Conservation (phyloP, 2,113 vertebrate species). For the Zootoca vivipara region DNA sequence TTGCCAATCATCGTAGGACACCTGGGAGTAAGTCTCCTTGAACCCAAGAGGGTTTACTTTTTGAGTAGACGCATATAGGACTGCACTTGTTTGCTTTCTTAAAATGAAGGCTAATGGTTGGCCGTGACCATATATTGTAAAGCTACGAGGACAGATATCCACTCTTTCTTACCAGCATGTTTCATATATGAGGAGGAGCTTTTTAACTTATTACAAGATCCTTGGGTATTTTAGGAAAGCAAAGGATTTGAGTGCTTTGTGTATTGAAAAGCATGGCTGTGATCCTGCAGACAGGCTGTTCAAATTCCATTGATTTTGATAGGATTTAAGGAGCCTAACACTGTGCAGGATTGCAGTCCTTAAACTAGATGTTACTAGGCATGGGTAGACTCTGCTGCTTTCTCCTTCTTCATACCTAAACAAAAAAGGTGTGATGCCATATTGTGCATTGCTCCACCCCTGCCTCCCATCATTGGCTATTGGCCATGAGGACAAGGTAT, state of each 20-base stretch:
- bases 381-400: background rate
- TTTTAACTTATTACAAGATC: background rate
- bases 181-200: background rate
- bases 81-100: conserved; percentile 44
- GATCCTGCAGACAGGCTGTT: background rate
- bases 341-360: background rate
- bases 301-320: background rate
- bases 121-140: background rate
- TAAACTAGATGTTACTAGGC: background rate
- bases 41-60: background rate
- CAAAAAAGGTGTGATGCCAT: background rate
- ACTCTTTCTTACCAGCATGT: background rate
- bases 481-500: background rate
- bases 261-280: background rate
- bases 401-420: background rate
- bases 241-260: background rate
- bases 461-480: background rate
- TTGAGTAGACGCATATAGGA: background rate
- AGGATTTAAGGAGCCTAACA: background rate
- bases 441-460: background rate
- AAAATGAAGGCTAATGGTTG: background rate
- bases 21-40: background rate
- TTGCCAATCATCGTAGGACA: background rate
- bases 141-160: background rate
- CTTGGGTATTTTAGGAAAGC: background rate